phyloP scores from a whole-genome alignment of 2,888 invertebrate genomes.

The Morinoia aosen region DNA sequence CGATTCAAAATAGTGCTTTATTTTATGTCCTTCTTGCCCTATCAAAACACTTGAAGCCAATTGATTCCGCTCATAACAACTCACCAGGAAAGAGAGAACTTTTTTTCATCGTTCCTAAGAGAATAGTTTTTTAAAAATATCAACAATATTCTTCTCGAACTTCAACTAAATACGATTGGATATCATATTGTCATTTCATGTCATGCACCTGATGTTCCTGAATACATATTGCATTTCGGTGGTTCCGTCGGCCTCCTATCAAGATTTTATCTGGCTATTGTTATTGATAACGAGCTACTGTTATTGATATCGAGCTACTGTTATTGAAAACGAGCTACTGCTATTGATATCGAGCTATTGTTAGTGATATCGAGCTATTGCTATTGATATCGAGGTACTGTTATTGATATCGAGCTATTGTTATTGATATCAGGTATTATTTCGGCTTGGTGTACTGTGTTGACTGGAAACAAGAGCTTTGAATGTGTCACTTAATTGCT shows the following conservation, averaged over 20 bases:
- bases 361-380: too few species aligned
- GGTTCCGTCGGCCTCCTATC: background rate
- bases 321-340: too few species aligned
- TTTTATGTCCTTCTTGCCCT: too few species aligned
- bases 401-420: too few species aligned
- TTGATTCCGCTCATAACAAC: background rate
- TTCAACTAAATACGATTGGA: background rate
- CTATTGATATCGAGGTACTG: too few species aligned
- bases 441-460: background rate
- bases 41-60: too few species aligned
- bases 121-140: background rate
- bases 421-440: background rate
- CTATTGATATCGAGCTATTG: too few species aligned
- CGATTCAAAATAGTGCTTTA: too few species aligned
- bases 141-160: background rate
- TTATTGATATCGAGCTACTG: too few species aligned
- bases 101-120: background rate
- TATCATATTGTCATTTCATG: background rate
- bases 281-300: too few species aligned
- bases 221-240: background rate
- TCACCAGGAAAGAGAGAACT: background rate
- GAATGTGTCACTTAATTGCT: background rate
- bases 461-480: background rate
- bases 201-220: background rate
- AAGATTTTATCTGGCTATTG: too few species aligned